phyloP scores from a whole-genome alignment of 2,113 vertebrate species.

The Pandion haliaetus region DNA sequence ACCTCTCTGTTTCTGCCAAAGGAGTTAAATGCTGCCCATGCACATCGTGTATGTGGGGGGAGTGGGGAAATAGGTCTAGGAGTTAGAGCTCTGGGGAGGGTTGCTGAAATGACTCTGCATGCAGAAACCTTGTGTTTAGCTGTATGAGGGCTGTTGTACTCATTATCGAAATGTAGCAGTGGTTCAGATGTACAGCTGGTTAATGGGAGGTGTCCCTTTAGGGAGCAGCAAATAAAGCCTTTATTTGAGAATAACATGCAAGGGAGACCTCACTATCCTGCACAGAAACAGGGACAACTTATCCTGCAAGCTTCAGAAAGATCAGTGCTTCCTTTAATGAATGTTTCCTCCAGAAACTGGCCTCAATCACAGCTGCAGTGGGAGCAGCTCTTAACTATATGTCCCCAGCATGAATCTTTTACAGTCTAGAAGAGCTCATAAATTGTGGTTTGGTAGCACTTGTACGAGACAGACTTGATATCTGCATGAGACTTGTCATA shows the following conservation, averaged over 20 bases:
- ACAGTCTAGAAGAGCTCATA: neutral
- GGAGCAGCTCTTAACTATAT: too few relatives aligned
- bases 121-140: neutral
- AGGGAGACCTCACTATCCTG: neutral
- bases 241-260: neutral
- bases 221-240: neutral
- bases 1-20: neutral
- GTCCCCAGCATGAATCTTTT: neutral
- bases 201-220: neutral
- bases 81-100: neutral
- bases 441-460: neutral
- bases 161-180: neutral
- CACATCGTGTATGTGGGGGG: neutral
- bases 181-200: neutral
- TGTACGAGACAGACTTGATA: accelerated
- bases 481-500: neutral
- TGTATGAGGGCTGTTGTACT: neutral
- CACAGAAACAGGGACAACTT: neutral
- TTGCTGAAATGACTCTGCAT: neutral
- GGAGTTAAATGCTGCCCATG: neutral
- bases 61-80: neutral
- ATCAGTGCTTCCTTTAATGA: neutral
- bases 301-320: neutral
- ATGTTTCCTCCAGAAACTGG: neutral
- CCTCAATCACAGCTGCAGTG: neutral